Evolutionary conservation across 2,113 vertebrate species (phyloP).

Genomic region (Solenodon paradoxus): DNA sequence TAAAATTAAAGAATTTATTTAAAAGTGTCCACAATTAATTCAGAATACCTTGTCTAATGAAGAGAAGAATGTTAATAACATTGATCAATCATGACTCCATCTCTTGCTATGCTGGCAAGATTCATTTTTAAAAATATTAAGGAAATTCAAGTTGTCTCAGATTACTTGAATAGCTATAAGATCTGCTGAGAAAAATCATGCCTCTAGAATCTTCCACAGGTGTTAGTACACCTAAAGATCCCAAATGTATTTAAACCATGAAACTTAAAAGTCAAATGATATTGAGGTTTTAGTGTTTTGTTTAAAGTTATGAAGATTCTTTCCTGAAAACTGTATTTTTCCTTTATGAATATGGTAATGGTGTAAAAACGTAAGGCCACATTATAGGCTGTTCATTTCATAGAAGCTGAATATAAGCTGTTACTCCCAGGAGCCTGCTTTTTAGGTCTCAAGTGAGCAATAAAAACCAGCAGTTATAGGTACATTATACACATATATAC

Average conservation of each 20-base stretch:
- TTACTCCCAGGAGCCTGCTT: neutral
- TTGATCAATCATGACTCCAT: neutral
- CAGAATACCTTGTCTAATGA: slow-evolving; percentile 41
- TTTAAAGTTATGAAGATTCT: neutral
- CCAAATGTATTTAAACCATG: neutral
- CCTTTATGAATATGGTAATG: neutral
- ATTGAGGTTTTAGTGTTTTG: neutral
- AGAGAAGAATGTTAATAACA: slow-evolving; percentile 39
- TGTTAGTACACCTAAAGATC: neutral
- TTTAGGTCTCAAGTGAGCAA: neutral
- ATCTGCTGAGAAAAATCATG: neutral
- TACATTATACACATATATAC: neutral
- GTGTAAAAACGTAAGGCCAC: neutral
- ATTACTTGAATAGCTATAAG: neutral
- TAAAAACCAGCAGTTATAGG: neutral
- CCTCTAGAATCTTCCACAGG: neutral
- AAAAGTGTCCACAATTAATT: slow-evolving; percentile 65
- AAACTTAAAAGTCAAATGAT: slow-evolving; percentile 15
- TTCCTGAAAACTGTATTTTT: neutral
- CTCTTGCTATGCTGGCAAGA: neutral
- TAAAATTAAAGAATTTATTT: slow-evolving; percentile 54
- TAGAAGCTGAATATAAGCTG: neutral
- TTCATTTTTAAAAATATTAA: slow-evolving; percentile 35
- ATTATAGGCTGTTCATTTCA: neutral
- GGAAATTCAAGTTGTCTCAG: neutral